These are phyloP conservation scores for Opisthocomus hoazin DNA, from an alignment of 2,113 vertebrate genomes.

Conservation along the genomic window DNA sequence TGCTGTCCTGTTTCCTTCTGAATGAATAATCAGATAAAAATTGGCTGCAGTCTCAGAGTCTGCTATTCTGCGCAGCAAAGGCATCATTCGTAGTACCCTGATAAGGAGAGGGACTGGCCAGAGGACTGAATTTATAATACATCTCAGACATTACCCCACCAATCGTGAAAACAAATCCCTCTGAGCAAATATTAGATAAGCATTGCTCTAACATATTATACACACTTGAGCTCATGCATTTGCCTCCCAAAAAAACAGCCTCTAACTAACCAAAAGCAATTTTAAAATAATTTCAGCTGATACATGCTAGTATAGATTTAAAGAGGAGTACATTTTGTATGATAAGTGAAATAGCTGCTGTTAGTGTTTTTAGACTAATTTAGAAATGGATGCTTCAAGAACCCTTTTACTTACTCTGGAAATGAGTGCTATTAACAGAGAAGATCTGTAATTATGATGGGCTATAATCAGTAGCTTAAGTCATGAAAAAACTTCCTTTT, in stretches of 20 bases:
- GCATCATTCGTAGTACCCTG: neutral
- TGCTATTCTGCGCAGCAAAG: neutral
- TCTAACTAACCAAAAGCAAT: neutral
- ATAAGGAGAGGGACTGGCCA: neutral
- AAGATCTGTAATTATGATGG: neutral
- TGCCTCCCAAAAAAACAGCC: neutral
- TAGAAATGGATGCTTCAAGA: neutral
- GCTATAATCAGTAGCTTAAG: slow-evolving; percentile 15
- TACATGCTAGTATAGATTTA: neutral
- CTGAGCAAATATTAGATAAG: neutral
- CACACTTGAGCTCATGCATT: neutral
- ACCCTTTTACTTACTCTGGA: neutral
- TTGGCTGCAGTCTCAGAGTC: neutral
- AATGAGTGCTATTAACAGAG: neutral
- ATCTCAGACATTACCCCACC: neutral
- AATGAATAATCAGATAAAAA: neutral
- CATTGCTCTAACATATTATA: neutral
- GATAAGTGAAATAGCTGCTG: neutral
- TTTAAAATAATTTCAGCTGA: neutral
- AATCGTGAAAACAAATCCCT: neutral
- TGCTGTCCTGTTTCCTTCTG: neutral
- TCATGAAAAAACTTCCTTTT: neutral
- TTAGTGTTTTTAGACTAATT: neutral
- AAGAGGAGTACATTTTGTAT: neutral
- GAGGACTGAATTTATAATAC: neutral